Percentiles rank a stretch among this genome's conserved stretches.
phyloP scores from a whole-genome alignment of 2,113 vertebrate species.

The Indri indri region DNA sequence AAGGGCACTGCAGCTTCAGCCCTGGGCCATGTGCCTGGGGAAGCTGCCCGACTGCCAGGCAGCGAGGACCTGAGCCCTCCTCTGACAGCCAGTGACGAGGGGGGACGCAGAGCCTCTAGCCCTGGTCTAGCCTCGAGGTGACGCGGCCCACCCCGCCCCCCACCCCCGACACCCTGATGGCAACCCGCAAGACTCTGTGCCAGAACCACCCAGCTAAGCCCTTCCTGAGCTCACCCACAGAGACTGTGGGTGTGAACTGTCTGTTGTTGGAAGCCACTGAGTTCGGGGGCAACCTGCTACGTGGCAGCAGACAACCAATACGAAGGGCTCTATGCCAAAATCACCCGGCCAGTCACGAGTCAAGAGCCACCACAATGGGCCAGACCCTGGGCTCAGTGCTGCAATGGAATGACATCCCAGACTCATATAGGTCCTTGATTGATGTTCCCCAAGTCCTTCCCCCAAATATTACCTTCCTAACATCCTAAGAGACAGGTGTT shows the following conservation, averaged over 20 bases:
- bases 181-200: too few relatives aligned
- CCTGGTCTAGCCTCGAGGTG: neutral
- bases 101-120: neutral
- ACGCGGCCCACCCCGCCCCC: too few relatives aligned
- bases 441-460: neutral
- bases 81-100: too few relatives aligned
- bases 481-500: neutral
- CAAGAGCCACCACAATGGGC: neutral
- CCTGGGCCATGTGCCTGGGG: neutral
- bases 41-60: too few relatives aligned
- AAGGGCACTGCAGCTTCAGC: neutral
- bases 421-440: neutral
- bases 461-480: neutral
- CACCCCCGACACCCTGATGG: neutral
- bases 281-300: neutral
- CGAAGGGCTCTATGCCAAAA: too few relatives aligned
- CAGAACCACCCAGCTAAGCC: too few relatives aligned
- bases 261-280: neutral
- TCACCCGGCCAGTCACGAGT: fast-evolving
- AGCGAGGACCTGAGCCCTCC: neutral
- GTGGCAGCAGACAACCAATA: fast-evolving
- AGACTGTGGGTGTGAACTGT: too few relatives aligned
- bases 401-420: neutral
- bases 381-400: neutral
- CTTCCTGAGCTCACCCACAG: neutral